Base-by-base conservation (phyloP, 2,888 invertebrate genomes). In the Archips crataeganus region DNA sequence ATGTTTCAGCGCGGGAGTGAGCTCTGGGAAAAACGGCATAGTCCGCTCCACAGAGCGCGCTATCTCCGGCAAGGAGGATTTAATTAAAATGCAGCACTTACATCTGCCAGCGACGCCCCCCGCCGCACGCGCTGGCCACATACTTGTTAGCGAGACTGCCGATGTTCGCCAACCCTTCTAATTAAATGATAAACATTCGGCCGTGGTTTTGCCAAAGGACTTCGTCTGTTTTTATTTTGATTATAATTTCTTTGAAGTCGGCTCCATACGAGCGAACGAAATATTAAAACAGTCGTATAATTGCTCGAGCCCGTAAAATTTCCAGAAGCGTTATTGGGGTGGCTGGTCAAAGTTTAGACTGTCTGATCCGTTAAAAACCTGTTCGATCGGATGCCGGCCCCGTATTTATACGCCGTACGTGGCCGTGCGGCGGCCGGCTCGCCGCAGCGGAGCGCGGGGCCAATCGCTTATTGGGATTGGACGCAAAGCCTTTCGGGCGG, bases 391-490 rank as follows among this genome's bases (percentile, higher is more conserved):
- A 74, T 77, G 77, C 79, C 76, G 75, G 75, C 74, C 77, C 77
- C 79, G 83, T 86, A 88, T 90, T 90, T 85, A 87, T 85, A 84
- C 86, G 88, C 87, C 88, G 85, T 81, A 82, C 82, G 81, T 82
- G 79, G 81, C 80, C 78, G 81, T 83, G 80, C 76, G 60, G 64
- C 68, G 65, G 69, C 67, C 57, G 47, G 32, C 63, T 45, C 67
- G 69, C 57, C 36, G 71, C 77, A 77, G 81, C 79, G 81, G 76
- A 79, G 80, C 79, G 82, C 74, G 74, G 78, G 84, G 79, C 84
- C 84, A 85, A 88, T 88, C 87, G 87, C 83, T 89, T 87, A 89
- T 88, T 89, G 85, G 84, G 82, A 88, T 86, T 89, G 87, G 83
- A 84, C 79, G 83, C 79, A 83, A 84, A 87, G 84, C 85, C 84